Conservation (phyloP, 2,797 vertebrate species). For the Parambassis ranga region DNA sequence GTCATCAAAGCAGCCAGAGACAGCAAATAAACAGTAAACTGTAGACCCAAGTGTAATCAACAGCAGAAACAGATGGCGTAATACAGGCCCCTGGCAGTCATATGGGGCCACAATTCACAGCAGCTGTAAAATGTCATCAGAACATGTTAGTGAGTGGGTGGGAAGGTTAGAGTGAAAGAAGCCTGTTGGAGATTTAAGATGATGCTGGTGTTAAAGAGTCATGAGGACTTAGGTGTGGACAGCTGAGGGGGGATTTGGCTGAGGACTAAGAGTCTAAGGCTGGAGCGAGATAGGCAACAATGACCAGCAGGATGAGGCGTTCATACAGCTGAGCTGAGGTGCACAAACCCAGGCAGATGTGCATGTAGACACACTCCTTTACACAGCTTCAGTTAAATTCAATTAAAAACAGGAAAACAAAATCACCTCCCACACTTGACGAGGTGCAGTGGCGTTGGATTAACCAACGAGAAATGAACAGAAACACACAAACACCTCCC, state of each 20-base stretch:
- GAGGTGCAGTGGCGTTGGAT: too few relatives aligned
- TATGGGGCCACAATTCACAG: not conserved
- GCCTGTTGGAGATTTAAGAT: slow-evolving; percentile 32
- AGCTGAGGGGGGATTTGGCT: slow-evolving; percentile 52
- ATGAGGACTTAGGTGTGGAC: slow-evolving; percentile 48
- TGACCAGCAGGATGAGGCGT: not conserved
- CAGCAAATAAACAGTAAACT: slow-evolving; percentile 41
- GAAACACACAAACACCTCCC: not conserved
- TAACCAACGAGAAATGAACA: not conserved
- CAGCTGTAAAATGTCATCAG: not conserved
- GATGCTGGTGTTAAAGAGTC: slow-evolving; percentile 58
- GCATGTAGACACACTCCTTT: not conserved
- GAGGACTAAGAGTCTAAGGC: slow-evolving; percentile 35
- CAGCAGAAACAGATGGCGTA: slow-evolving; percentile 16
- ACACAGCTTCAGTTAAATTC: not conserved
- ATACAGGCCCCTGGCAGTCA: not conserved
- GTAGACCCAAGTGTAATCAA: slow-evolving; percentile 7
- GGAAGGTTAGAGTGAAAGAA: slow-evolving; percentile 1
- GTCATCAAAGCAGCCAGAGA: slow-evolving; percentile 59
- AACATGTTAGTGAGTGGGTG: not conserved
- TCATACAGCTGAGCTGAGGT: not conserved
- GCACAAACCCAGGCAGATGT: not conserved
- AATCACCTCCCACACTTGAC: too few relatives aligned
- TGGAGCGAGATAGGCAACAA: not conserved
- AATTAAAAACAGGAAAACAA: not conserved